phyloP scores from a whole-genome alignment of 2,113 vertebrate species.

The Salvelinus sp. region DNA sequence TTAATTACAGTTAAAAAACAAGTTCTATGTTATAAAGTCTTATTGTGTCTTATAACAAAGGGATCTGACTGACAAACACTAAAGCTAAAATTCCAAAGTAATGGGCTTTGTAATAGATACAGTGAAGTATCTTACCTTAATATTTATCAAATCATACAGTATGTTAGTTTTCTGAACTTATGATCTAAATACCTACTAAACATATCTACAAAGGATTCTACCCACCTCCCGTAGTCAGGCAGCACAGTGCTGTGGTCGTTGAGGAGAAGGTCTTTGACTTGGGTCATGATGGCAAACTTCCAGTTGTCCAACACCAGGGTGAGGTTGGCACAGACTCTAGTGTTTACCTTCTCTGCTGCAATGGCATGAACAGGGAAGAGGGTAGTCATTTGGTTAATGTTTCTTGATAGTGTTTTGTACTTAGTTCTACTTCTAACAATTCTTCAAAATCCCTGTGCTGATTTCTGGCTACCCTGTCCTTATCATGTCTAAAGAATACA shows the following conservation, averaged over 20 bases:
- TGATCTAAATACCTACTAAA: too few relatives aligned
- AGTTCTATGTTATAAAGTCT: background rate
- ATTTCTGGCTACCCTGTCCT: background rate
- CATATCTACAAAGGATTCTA: background rate
- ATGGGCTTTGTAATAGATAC: too few relatives aligned
- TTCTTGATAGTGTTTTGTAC: too few relatives aligned
- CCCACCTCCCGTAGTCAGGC: constrained; percentile 83
- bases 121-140: too few relatives aligned
- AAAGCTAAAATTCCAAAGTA: background rate
- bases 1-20: background rate
- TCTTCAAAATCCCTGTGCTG: background rate
- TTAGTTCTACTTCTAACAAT: too few relatives aligned
- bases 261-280: constrained; percentile 83
- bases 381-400: too few relatives aligned
- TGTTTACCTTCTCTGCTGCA: constrained; percentile 62
- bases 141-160: too few relatives aligned
- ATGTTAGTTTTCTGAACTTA: too few relatives aligned
- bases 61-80: background rate
- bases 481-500: too few relatives aligned
- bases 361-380: background rate
- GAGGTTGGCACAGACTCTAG: constrained; percentile 80
- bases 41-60: background rate
- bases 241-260: constrained; percentile 82
- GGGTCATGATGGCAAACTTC: constrained; percentile 86
- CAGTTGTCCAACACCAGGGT: constrained; percentile 86